Percentiles rank a stretch among this genome's conserved stretches.
Conservation (phyloP, 2,888 invertebrate genomes). For the Frankliniella intonsa region DNA sequence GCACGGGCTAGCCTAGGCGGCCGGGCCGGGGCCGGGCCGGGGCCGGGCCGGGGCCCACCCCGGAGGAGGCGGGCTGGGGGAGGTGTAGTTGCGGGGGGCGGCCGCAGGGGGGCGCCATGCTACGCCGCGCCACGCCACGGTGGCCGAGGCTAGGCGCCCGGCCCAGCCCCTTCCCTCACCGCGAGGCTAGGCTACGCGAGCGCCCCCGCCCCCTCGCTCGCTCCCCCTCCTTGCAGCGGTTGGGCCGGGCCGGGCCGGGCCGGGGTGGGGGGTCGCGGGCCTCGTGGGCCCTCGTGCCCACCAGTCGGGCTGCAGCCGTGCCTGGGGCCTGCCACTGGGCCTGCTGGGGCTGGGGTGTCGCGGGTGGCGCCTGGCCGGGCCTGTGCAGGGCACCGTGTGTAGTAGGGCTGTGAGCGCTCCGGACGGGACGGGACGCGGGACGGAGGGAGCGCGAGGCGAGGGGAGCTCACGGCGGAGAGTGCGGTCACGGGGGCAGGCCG, state of each 20-base stretch:
- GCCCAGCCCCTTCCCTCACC: not conserved
- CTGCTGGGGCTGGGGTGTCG: not conserved
- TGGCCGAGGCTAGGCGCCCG: not conserved
- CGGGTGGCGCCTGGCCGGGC: not conserved
- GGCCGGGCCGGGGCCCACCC: not conserved
- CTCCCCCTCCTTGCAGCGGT: not conserved
- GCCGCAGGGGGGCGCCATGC: conserved; percentile 17
- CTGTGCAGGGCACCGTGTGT: not conserved
- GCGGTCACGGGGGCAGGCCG: not conserved
- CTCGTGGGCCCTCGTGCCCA: not conserved
- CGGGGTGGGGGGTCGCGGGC: not conserved
- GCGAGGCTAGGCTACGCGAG: not conserved
- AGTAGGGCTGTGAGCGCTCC: not conserved
- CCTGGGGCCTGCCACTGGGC: not conserved
- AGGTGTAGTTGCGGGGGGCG: not conserved
- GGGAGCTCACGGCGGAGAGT: no score
- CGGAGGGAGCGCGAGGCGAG: no score
- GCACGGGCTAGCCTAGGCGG: not conserved
- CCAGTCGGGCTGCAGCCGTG: conserved; percentile 23
- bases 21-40: not conserved
- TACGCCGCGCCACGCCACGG: not conserved
- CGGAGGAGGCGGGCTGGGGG: not conserved
- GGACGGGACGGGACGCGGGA: no score
- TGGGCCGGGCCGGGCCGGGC: not conserved
- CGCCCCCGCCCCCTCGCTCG: not conserved